Evolutionary conservation across 1,140 invertebrate species (phyloP).

Genomic region (Drosophila willistoni): DNA sequence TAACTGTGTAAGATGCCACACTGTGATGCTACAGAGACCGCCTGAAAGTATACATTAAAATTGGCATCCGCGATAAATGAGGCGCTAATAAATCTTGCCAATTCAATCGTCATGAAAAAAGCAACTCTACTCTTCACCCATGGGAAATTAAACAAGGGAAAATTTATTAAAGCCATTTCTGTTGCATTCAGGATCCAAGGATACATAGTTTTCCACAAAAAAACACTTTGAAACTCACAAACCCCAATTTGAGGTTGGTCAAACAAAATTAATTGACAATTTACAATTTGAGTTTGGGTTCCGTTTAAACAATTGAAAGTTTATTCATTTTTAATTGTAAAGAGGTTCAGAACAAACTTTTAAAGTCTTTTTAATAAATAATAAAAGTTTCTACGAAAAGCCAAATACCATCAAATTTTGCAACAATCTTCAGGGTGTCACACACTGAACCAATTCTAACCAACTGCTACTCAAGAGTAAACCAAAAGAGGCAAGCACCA

Average conservation of each 20-base stretch:
- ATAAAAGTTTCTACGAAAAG: background rate
- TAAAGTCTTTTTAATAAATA: conserved; percentile 5
- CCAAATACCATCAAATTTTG: too few relatives aligned
- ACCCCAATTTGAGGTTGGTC: conserved; percentile 44
- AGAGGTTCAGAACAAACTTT: conserved; percentile 21
- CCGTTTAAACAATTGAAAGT: conserved; percentile 31
- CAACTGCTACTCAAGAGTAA: conserved; percentile 1
- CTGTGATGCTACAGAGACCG: conserved; percentile 22
- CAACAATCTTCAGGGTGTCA: too few relatives aligned
- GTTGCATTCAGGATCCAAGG: background rate
- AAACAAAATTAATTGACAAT: conserved; percentile 41
- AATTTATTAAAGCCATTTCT: background rate
- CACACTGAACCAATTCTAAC: background rate
- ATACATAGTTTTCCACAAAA: too few relatives aligned
- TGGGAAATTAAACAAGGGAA: background rate
- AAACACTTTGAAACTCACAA: background rate
- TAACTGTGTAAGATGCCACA: too few relatives aligned
- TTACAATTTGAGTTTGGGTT: conserved; percentile 18
- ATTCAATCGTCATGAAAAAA: conserved; percentile 21
- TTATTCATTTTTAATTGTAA: conserved; percentile 1
- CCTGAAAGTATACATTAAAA: conserved; percentile 61
- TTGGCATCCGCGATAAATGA: conserved; percentile 62
- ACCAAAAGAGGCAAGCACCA: conserved; percentile 8
- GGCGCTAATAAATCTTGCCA: conserved; percentile 62
- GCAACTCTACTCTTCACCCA: background rate